Base-by-base conservation (phyloP, 2,113 vertebrate species). In the Perca schrenkii region DNA sequence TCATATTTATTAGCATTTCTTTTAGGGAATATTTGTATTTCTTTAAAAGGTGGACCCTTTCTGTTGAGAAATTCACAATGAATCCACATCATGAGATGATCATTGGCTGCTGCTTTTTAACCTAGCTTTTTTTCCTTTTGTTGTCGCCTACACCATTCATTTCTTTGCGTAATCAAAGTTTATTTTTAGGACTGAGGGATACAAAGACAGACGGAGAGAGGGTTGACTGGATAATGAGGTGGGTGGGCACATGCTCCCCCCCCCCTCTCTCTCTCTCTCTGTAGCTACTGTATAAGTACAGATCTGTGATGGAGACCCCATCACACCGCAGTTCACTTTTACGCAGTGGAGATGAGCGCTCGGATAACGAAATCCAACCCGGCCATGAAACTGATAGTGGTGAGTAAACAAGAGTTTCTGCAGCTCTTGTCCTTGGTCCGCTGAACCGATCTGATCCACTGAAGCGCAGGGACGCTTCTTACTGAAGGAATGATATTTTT, bases 341-440 rank as follows among this genome's bases (percentile, higher is more conserved):
- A 82, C 91, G 82, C 89, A 87, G 88, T 75, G 85, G 83, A 89
- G 89, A 94, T 89, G 92, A 93, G 85, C 90, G 82, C 92, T 64
- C 86, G 89, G 90, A 93, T 89, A 89, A 83, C 89, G 79, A 91
- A 75, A 90, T 91, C 93, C 77, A 94, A 91, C 85, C 93, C 94
- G 70, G 89, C 91, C 82, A 94, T 96, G 94, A 95, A 94, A 89
- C 87, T 96, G 16, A 90, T 94, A 50, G 81, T 96, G 95, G 95
- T 96, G 83, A 96, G 95, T 95, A 84, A 53, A 31, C 28, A 8
- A 7, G 28, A 60, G 8, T 66, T 46, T 66, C 36, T 63, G 53
- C 56, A 61, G 34, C 46, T 36, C 31, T n/a, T 28, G 8, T 75
- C 1, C 15, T 28, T 28, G 52, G 1, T 67, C 31, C 21, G 31